Base-by-base conservation (phyloP, 2,113 vertebrate genomes). In the Syrrhaptes paradoxus region DNA sequence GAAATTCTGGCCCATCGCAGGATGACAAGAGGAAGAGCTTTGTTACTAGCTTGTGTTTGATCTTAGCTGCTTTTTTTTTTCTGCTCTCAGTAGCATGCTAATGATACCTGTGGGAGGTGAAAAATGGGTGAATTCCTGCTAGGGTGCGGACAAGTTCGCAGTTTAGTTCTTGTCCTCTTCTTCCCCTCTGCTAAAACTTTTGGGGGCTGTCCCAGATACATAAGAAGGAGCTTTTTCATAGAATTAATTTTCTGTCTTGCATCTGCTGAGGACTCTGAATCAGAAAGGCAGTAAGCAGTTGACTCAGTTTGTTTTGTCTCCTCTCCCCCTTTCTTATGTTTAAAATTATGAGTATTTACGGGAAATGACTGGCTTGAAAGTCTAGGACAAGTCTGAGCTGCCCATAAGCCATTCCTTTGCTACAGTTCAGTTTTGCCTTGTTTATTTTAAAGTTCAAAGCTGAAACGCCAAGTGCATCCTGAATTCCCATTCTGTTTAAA, bases 21-120 rank as follows among this genome's bases (percentile, higher is more conserved):
- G 88, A 88, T 78, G 85, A 92, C 93, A 84, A 57, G 88, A 95
- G 95, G 93, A 97, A 96, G 95, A 96, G 95, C 92, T 94, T 93
- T 95, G 95, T 96, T 96, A 95, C 88, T 49, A 46, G 90, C 68
- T 73, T 46, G 88, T 92, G 96, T 96, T 97, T 97, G 95, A 96
- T 97, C 90, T 96, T 92, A 78, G 76, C 80, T 93, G 80, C 48
- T 80, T 77, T 80, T 89, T 89, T 45, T 87, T 76, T 51, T 43
- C 80, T 90, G 80, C 93, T 97, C 88, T 93, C 90, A 85, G 92
- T 90, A 97, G 83, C 95, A 89, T 93, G 96, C 86, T 96, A 96
- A 96, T 95, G 93, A 96, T 92, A 96, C 95, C 93, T 96, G 92
- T 97, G 95, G 96, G 93, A 96, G 92, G 93, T 96, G 93, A 95